Evolutionary conservation across 2,113 vertebrate species (phyloP), one percentile per base, ranked within the genome.

Genomic region (Chaenogobius annularis): DNA sequence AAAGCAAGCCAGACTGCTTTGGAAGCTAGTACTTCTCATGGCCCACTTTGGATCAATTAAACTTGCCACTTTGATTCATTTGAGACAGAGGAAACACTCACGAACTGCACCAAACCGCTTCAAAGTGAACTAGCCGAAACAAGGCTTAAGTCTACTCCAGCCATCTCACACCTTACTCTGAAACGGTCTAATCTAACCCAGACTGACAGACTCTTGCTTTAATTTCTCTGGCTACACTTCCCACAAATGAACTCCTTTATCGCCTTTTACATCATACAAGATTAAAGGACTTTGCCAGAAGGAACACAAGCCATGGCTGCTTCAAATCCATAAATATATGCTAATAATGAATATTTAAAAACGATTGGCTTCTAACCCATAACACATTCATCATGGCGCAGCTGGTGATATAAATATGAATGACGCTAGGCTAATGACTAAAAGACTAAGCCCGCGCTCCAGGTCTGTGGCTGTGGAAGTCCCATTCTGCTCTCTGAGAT

Each of bases 371-470:
- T 66, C 56, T 61, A 37, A 74, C 83, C 80, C 77, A 86, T 90
- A 76, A 88, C 82, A 72, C 86, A 89, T 88, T 88, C 83, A 89
- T 90, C 89, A 86, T 69, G 79, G 72, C 64, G 78, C 79, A 77
- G 77, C 85, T 65, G 40, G 85, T 82, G 72, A 81, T 84, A 88
- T 87, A 87, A 84, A 88, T 88, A 85, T 83, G 81, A 89, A 89
- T 85, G 76, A 83, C 83, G 69, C 72, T 69, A 17, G 78, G 68
- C 79, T 83, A 85, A 85, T 82, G 77, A 81, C 74, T 84, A 84
- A 88, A 87, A 66, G 73, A 74, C 85, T 88, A 47, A 0, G 10
- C 56, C 66, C 1, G 37, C 3, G 66, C 73, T 59, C 26, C 75
- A 70, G 78, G 75, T 78, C 63, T 40, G 64, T 52, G 40, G 15